Base-by-base conservation (phyloP, 2,113 vertebrate genomes). In the Sorex fumeus region DNA sequence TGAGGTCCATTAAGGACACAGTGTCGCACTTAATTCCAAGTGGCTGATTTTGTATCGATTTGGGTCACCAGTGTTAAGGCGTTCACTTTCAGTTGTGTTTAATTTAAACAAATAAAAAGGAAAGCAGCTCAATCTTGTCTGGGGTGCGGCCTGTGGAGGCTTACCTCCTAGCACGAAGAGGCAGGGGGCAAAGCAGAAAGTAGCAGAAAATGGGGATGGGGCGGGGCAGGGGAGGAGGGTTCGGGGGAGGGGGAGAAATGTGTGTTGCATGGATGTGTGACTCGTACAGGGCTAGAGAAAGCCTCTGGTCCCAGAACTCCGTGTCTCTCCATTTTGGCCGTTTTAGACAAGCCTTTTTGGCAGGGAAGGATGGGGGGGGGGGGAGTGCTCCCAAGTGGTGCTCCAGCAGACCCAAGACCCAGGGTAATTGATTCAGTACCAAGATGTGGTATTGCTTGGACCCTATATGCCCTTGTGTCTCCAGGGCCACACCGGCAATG, bases 61-160 rank as follows among this genome's bases (percentile, higher is more conserved):
- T 62, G 88, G 89, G 87, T 93, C 93, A 80, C 36, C 0, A 2
- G 34, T 91, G 83, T 90, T 79, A 86, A 71, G 62, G 57, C 2
- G 2, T 85, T 85, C 84, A 45, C 77, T 93, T 94, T 89, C 60
- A 43, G 70, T 72, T 78, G 78, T 28, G 36, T 90, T 92, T 94
- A 95, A 95, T 95, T 95, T 94, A 93, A 86, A 82, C 89, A 92
- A 96, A 97, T 78, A 94, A 18, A 75, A 71, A 90, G 83, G 91
- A 53, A 23, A 40, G 45, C 7, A 45, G 15, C 43, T 76, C 13
- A 0, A 62, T 66, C n/a, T 67, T 77, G 70, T 71, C 79, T 90
- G 74, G 23, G 66, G 47, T 85, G 60, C 64, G 12, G 78, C 32
- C 64, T 40, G 64, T 43, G 78, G 78, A 21, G 50, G 40, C 57